Evolutionary conservation across 2,113 vertebrate genomes (phyloP).

Genomic region (Falcunculus frontatus): DNA sequence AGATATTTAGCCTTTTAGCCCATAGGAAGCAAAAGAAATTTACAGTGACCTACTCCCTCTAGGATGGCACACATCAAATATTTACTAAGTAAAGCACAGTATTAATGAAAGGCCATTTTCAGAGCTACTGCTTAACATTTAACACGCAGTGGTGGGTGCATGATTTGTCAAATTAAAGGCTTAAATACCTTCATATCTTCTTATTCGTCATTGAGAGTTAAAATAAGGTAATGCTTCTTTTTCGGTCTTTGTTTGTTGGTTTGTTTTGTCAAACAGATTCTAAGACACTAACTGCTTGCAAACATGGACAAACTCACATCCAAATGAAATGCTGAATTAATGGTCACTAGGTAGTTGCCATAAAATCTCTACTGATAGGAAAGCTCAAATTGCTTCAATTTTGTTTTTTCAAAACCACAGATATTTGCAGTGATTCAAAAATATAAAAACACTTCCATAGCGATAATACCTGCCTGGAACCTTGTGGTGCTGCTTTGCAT

Average conservation of each 20-base stretch:
- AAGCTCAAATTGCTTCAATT: background rate
- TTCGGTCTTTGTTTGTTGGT: background rate
- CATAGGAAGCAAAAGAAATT: background rate
- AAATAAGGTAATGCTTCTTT: background rate
- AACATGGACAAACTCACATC: background rate
- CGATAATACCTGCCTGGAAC: background rate
- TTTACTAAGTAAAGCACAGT: background rate
- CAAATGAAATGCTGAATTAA: background rate
- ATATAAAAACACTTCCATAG: background rate
- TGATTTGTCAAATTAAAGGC: background rate
- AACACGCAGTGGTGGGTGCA: background rate
- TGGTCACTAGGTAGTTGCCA: background rate
- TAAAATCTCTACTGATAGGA: background rate
- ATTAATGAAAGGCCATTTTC: background rate
- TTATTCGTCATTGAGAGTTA: background rate
- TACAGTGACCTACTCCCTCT: background rate
- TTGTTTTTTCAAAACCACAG: background rate
- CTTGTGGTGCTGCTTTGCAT: background rate
- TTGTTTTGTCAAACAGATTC: background rate
- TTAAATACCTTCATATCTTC: background rate
- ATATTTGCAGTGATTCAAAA: background rate
- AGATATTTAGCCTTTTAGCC: background rate
- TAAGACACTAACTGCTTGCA: background rate
- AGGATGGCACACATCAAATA: background rate
- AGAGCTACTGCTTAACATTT: background rate